phyloP scores from a whole-genome alignment of 2,888 invertebrate species.

The Coremacera marginata region DNA sequence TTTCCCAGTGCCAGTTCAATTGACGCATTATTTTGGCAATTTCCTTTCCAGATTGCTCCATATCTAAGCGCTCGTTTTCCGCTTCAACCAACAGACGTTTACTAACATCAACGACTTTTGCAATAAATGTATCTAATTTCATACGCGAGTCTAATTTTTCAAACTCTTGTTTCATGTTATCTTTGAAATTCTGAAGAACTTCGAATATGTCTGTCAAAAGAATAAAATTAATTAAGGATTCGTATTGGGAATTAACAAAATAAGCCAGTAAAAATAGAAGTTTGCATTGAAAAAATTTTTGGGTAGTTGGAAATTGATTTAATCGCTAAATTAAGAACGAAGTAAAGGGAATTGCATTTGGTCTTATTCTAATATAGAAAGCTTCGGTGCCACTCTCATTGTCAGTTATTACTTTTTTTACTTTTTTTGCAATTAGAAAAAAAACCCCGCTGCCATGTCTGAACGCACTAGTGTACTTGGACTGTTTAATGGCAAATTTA shows the following conservation, averaged over 20 bases:
- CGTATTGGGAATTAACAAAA: neutral
- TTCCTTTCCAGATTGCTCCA: conserved; percentile 34
- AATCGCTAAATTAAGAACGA: too few relatives aligned
- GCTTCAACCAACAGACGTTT: conserved; percentile 36
- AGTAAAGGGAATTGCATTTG: too few relatives aligned
- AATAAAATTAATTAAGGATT: neutral
- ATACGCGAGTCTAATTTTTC: neutral
- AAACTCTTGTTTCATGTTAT: conserved; percentile 18
- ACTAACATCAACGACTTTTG: conserved; percentile 36
- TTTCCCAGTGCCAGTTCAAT: conserved; percentile 44
- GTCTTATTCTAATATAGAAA: too few relatives aligned
- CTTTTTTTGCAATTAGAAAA: too few relatives aligned
- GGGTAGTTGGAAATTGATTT: too few relatives aligned
- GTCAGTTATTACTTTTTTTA: too few relatives aligned
- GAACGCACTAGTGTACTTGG: too few relatives aligned
- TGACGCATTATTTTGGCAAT: conserved; percentile 40
- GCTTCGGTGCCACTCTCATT: too few relatives aligned
- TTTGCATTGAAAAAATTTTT: too few relatives aligned
- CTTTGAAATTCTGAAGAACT: conserved; percentile 34
- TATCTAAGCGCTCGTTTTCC: conserved; percentile 31
- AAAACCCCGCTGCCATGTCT: too few relatives aligned
- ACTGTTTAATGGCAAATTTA: too few relatives aligned
- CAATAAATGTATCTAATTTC: conserved; percentile 19
- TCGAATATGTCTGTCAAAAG: conserved; percentile 38
- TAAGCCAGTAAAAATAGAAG: neutral